These are phyloP conservation scores for Cryptotermes secundus DNA, from an alignment of 1,140 invertebrate species.

Conservation along the genomic window DNA sequence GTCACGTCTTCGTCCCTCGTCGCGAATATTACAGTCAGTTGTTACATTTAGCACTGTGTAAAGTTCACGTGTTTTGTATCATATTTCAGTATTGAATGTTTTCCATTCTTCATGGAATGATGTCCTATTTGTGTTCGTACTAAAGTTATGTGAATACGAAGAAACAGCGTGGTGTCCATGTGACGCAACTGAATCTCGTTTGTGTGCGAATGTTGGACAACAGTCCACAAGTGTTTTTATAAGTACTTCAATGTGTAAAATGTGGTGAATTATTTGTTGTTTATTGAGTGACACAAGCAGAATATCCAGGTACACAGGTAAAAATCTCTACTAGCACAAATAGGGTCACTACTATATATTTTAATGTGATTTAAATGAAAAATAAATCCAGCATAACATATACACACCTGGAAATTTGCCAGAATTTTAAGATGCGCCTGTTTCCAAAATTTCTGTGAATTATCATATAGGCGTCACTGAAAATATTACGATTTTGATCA, in stretches of 20 bases:
- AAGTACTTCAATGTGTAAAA: background rate
- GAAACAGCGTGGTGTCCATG: background rate
- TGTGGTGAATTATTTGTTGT: background rate
- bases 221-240: background rate
- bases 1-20: background rate
- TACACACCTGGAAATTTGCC: too few relatives aligned
- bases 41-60: background rate
- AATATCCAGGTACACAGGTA: background rate
- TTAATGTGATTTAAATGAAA: too few relatives aligned
- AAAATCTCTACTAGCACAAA: too few relatives aligned
- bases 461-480: too few relatives aligned
- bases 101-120: background rate
- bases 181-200: background rate
- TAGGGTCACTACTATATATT: too few relatives aligned
- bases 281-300: background rate
- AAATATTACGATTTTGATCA: too few relatives aligned
- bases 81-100: background rate
- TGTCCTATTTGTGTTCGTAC: background rate
- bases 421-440: too few relatives aligned
- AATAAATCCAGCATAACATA: too few relatives aligned
- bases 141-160: background rate
- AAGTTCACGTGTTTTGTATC: background rate
- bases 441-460: too few relatives aligned
- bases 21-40: background rate
- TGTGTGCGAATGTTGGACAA: background rate